Conservation (phyloP, 2,888 invertebrate genomes). For the Microchrysa polita region DNA sequence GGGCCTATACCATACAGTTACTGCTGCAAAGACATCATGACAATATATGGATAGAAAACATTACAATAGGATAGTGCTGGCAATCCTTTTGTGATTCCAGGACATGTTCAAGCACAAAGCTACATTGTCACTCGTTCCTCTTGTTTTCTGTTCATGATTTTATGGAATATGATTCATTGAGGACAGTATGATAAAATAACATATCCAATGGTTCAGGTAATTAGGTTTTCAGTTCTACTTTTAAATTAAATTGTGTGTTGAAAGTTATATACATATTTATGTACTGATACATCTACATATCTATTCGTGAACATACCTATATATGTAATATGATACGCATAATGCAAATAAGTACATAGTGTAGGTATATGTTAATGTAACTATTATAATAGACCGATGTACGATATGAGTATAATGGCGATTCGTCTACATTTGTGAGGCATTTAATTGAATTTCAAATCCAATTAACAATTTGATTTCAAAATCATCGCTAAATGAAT, state of each 20-base stretch:
- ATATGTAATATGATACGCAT: too few species aligned
- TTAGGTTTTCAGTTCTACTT: constrained; percentile 34
- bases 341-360: too few species aligned
- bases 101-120: not conserved
- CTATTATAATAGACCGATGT: too few species aligned
- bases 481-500: constrained; percentile 5
- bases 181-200: not conserved
- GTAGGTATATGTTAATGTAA: too few species aligned
- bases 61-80: not conserved
- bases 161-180: not conserved
- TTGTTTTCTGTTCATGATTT: not conserved
- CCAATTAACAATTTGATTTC: constrained; percentile 1
- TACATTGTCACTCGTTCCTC: not conserved
- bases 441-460: constrained; percentile 9
- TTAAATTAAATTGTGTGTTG: not conserved
- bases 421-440: not conserved
- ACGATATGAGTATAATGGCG: not conserved
- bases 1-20: not conserved
- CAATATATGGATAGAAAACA: constrained; percentile 13
- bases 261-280: not conserved
- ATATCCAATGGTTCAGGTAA: constrained; percentile 11
- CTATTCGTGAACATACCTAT: too few species aligned
- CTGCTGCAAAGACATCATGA: not conserved
- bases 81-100: not conserved
- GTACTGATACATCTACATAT: too few species aligned